Evolutionary conservation across 2,113 vertebrate genomes (phyloP).

Genomic region (Lycocorax pyrrhopterus): DNA sequence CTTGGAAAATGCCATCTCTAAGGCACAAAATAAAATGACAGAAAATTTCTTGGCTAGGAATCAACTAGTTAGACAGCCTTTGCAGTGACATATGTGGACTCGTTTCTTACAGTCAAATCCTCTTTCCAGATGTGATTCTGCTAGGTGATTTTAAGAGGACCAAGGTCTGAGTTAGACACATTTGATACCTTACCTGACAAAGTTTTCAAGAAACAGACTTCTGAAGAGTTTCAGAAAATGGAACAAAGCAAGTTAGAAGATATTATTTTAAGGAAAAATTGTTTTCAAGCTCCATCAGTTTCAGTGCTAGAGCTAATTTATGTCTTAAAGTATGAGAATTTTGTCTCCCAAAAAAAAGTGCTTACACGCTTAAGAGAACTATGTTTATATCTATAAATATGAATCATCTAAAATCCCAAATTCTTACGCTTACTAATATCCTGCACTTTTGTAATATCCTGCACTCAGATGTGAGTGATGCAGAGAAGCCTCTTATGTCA

Average conservation of each 20-base stretch:
- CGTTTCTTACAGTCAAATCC: neutral
- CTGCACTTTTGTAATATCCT: neutral
- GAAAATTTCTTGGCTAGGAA: neutral
- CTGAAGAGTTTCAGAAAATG: neutral
- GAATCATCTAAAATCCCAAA: neutral
- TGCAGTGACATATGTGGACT: neutral
- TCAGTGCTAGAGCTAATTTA: neutral
- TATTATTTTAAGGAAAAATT: neutral
- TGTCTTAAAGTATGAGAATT: neutral
- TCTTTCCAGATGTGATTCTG: neutral
- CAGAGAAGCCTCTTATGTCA: neutral
- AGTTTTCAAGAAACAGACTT: neutral
- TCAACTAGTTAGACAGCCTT: neutral
- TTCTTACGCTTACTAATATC: accelerated
- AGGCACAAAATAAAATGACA: neutral
- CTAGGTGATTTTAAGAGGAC: neutral
- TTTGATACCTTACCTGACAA: neutral
- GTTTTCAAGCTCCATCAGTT: neutral
- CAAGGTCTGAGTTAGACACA: neutral
- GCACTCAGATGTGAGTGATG: neutral
- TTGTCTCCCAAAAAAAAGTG: neutral
- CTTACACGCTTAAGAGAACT: neutral
- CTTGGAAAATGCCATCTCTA: neutral
- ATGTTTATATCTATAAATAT: neutral
- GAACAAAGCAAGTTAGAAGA: neutral